These are phyloP conservation scores for Deilephila porcellus DNA, from an alignment of 2,888 invertebrate genomes.

Conservation along the genomic window DNA sequence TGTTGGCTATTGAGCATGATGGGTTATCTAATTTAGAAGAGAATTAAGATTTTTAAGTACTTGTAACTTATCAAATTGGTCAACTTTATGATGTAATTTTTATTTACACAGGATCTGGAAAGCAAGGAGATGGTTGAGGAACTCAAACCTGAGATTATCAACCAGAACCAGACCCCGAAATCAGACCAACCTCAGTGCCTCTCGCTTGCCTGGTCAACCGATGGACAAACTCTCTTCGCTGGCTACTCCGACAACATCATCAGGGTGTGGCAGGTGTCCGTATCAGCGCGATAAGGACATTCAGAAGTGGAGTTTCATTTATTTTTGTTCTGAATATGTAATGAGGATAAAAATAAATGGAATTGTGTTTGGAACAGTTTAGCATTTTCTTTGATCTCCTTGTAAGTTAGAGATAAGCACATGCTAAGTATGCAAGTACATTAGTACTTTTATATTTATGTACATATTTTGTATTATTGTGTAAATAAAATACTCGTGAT, in stretches of 20 bases:
- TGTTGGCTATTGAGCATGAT: too few species aligned
- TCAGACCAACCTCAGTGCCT: slow-evolving; percentile 98
- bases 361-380: slow-evolving; percentile 61
- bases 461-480: slow-evolving; percentile 55
- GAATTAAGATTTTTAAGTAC: background rate
- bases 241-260: slow-evolving; percentile 99
- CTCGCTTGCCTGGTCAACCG: slow-evolving; percentile 99
- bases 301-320: slow-evolving; percentile 73
- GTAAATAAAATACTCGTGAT: slow-evolving; percentile 65
- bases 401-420: slow-evolving; percentile 47
- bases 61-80: background rate
- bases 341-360: slow-evolving; percentile 81
- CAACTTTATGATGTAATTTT: slow-evolving; percentile 25
- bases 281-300: slow-evolving; percentile 88
- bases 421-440: slow-evolving; percentile 29
- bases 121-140: slow-evolving; percentile 99
- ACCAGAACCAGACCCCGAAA: slow-evolving; percentile 89
- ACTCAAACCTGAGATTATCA: slow-evolving; percentile 97
- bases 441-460: slow-evolving; percentile 49
- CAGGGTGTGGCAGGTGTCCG: slow-evolving; percentile 99
- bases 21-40: too few species aligned
- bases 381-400: slow-evolving; percentile 77
- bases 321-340: slow-evolving; percentile 72
- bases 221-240: slow-evolving; percentile 99
- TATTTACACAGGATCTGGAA: slow-evolving; percentile 92